A percentile compares a stretch with the other conserved stretches of the same genome.
These are phyloP conservation scores for Amaurobius ferox DNA, from an alignment of 2,888 invertebrate species.

Conservation along the genomic window DNA sequence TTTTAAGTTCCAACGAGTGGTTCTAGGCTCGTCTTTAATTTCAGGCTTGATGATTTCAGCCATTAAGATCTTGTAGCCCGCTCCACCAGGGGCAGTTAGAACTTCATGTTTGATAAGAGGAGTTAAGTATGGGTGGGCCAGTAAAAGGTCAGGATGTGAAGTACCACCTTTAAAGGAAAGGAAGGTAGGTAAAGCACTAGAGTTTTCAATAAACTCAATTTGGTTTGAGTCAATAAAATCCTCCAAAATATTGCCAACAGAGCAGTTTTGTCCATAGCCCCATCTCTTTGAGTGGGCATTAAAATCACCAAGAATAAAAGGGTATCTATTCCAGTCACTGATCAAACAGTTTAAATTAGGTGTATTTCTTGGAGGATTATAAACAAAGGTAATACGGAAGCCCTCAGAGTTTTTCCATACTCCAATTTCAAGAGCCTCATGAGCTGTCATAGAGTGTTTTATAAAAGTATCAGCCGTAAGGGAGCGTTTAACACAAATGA, in stretches of 20 bases:
- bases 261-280: background rate
- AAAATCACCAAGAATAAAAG: conserved; percentile 14
- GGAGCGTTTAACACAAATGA: background rate
- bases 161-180: background rate
- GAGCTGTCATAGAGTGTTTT: conserved; percentile 3
- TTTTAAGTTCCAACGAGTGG: background rate
- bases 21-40: background rate
- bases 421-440: background rate
- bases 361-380: conserved; percentile 24
- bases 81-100: background rate
- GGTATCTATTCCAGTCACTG: conserved; percentile 7
- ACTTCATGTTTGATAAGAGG: background rate
- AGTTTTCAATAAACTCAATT: conserved; percentile 20
- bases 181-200: background rate
- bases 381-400: conserved; percentile 16
- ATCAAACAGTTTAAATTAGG: conserved; percentile 1
- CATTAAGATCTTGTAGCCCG: conserved; percentile 2
- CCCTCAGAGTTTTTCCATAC: conserved; percentile 1
- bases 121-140: conserved; percentile 8
- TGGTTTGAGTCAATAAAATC: conserved; percentile 16
- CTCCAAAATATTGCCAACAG: conserved; percentile 15
- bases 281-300: conserved; percentile 18
- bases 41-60: background rate
- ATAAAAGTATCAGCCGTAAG: background rate
- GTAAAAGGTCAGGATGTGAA: conserved; percentile 14